phyloP scores from a whole-genome alignment of 2,113 vertebrate species.

The Suricata suricatta region DNA sequence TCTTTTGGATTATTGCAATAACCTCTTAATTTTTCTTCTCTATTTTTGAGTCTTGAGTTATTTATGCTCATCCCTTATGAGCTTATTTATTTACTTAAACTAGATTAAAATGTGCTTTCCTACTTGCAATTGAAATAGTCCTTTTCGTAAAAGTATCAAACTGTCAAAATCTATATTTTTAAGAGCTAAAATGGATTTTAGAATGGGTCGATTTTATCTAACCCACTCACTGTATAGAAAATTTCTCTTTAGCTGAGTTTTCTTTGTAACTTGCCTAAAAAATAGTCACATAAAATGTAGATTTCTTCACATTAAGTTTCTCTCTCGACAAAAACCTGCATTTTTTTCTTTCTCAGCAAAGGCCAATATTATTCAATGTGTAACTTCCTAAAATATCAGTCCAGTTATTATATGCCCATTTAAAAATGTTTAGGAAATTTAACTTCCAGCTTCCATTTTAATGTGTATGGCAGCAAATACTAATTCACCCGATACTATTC shows the following conservation, averaged over 20 bases:
- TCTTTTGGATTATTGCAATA: neutral
- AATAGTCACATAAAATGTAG: neutral
- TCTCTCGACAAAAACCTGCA: neutral
- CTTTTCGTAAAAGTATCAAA: neutral
- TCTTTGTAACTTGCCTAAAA: neutral
- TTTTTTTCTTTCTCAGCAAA: neutral
- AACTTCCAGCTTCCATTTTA: neutral
- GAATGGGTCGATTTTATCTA: neutral
- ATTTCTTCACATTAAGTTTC: neutral
- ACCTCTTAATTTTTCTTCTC: neutral
- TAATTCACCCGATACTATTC: neutral
- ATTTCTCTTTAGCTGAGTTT: neutral
- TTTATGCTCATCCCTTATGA: neutral
- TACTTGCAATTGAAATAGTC: neutral
- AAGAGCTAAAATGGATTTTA: neutral
- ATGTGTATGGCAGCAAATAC: neutral
- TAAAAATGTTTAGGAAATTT: neutral
- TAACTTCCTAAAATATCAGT: neutral
- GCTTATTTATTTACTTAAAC: neutral
- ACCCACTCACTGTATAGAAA: neutral
- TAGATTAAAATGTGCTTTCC: neutral
- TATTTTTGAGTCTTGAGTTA: neutral
- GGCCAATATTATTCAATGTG: neutral
- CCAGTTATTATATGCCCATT: neutral
- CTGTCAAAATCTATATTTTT: neutral